Evolutionary conservation across 2,888 invertebrate genomes (phyloP), one percentile per base, ranked within the genome.

Genomic region (Erynnis tages): DNA sequence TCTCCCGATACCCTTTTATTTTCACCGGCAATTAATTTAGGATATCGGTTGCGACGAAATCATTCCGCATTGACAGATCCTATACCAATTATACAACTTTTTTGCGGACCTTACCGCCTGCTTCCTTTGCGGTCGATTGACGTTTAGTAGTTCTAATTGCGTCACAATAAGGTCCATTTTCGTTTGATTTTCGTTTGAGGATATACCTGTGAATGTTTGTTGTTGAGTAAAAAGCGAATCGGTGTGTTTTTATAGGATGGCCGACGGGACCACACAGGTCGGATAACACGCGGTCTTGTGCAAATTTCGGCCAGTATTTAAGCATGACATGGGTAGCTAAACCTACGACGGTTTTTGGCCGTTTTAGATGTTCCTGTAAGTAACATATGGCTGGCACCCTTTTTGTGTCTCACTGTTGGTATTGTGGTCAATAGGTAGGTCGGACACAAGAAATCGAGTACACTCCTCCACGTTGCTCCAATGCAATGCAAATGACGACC

Each of bases 41-140:
- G 55, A 60, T 74, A 76, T 79, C 75, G 63, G 74, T 80, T 68
- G 76, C 78, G 76, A 84, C 79, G 76, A 81, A 83, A 82, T 82
- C 79, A 80, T 84, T 84, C 76, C 69, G 60, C 71, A 68, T 73
- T 84, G 85, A 85, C 86, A 80, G 80, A 64, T 73, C 65, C 76
- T 79, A 74, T 76, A 73, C 65, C 79, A 76, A 80, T 78, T 77
- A 76, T 69, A 64, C 60, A 45, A 52, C 57, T 65, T 59, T 65
- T 69, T 67, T 55, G 54, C 44, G 23, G 37, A 53, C 45, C 59
- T 45, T 56, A 37, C 43, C 17, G 25, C 55, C 57, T 47, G 17
- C 49, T 40, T 34, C 44, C 23, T 27, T 53, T 48, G 29, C 43
- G 49, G 5, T 40, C 17, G 5, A 13, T 7, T 10, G 16, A 53